Base-by-base conservation (phyloP, 2,888 invertebrate genomes). In the Hymenopus coronatus region DNA sequence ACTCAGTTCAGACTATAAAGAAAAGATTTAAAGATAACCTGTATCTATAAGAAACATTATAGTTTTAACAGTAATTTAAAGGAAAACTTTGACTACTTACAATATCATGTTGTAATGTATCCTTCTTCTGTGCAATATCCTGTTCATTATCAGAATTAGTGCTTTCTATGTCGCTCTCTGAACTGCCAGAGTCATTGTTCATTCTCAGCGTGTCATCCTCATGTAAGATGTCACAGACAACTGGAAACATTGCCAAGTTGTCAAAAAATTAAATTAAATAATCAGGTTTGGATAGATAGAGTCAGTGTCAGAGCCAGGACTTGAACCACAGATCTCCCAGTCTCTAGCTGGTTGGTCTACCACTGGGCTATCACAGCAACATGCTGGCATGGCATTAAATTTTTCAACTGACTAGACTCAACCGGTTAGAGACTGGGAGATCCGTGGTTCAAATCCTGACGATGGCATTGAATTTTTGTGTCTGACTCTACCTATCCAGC, bases 121-220 rank as follows among this genome's bases (percentile, higher is more conserved):
- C 25, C 54, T 70, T 70, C 2, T 70, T 20, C 54, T 28, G 33
- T 46, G 25, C 33, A 25, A 20, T 20, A 70, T 6, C 20, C 20
- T 70, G 54, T 20, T 70, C 54, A 70, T 83, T 27, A 6, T 89
- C 91, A 40, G 90, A 90, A 70, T 90, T 90, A 70, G 90, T 89
- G 14, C 88, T 84, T 40, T 91, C 91, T 14, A 91, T 89, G 25
- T 91, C 91, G 83, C 89, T 90, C 30, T 90, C 91, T 83, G 91
- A 91, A 54, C 89, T 90, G 70, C 89, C 87, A 8, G 90, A 89
- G 82, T 91, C 90, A 70, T 90, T 87, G n/a, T 90, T 70, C 54
- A 70, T 70, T 70, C 20, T 6, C 25, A 70, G 15, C 2, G 20
- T 20, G 1, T 70, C 54, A 70, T 25, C 15, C 54, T 70, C 54